Percentiles rank a stretch among this genome's conserved stretches.
These are phyloP conservation scores for Spea hammondii DNA, from an alignment of 2,797 vertebrate species.

Conservation along the genomic window DNA sequence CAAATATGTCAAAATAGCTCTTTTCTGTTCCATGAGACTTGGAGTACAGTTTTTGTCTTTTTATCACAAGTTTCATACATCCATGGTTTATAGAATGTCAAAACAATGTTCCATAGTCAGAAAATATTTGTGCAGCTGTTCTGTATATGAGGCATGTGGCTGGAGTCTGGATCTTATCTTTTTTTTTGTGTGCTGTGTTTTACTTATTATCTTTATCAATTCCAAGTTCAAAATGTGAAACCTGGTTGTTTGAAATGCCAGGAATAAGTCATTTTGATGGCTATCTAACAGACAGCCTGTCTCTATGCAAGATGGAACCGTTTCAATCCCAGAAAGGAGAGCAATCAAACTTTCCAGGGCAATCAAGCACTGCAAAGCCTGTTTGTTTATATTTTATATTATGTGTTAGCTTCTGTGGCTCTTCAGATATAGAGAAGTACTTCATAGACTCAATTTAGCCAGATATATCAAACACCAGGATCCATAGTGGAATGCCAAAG, in stretches of 20 bases:
- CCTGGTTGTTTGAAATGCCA: slow-evolving; percentile 6
- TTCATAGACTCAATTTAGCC: no score
- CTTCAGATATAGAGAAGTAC: no score
- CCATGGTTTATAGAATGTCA: slow-evolving; percentile 45
- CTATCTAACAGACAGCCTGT: slow-evolving; percentile 15
- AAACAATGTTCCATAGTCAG: slow-evolving; percentile 47
- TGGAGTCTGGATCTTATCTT: slow-evolving; percentile 46
- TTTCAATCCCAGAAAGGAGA: background rate
- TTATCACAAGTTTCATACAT: slow-evolving; percentile 43
- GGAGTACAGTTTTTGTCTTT: slow-evolving; percentile 33
- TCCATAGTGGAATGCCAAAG: no score
- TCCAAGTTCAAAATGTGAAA: slow-evolving; percentile 34
- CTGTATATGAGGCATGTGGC: slow-evolving; percentile 39
- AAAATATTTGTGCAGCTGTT: slow-evolving; percentile 53
- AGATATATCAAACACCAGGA: no score
- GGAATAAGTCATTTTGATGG: background rate
- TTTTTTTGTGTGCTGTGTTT: slow-evolving; percentile 29
- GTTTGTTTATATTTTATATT: no score
- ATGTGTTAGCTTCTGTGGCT: no score
- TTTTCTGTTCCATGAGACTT: slow-evolving; percentile 19
- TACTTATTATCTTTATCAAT: slow-evolving; percentile 45
- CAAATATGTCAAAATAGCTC: background rate
- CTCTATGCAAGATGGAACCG: background rate
- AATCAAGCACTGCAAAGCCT: background rate
- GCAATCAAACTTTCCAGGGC: no score